Percentiles rank a stretch among this genome's conserved stretches.
Conservation (phyloP, 2,113 vertebrate genomes). For the Mormyrus lacerda region DNA sequence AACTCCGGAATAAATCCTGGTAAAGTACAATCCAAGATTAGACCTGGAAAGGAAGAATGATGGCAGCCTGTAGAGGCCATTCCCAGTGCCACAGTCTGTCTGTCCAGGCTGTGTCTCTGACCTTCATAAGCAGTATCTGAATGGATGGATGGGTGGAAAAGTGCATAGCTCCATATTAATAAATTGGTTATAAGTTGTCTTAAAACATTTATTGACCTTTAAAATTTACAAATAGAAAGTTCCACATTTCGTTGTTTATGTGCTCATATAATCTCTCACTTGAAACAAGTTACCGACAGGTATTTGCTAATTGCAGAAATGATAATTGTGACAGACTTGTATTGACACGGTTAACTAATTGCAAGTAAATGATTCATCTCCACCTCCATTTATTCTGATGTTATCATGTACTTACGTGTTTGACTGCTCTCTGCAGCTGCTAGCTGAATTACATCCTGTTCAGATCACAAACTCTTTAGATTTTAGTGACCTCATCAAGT, state of each 20-base stretch:
- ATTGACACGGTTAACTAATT: neutral
- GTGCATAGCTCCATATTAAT: neutral
- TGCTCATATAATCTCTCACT: neutral
- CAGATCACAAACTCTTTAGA: neutral
- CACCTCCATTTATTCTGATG: neutral
- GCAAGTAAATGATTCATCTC: neutral
- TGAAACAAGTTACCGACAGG: neutral
- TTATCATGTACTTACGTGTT: neutral
- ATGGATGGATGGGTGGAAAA: neutral
- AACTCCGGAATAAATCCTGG: neutral
- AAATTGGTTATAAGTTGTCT: neutral
- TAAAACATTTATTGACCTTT: neutral
- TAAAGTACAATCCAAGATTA: neutral
- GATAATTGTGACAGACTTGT: neutral
- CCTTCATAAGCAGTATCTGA: neutral
- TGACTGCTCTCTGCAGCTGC: neutral
- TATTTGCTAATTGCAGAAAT: neutral
- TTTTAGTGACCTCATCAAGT: neutral
- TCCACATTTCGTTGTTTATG: neutral
- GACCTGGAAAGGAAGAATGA: neutral
- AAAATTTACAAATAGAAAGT: neutral
- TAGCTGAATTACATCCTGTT: neutral
- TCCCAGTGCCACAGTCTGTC: neutral
- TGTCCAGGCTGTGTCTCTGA: neutral
- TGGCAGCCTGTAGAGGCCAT: neutral